Evolutionary conservation across 2,797 vertebrate genomes (phyloP).

Genomic region (Enteromius anoplus): DNA sequence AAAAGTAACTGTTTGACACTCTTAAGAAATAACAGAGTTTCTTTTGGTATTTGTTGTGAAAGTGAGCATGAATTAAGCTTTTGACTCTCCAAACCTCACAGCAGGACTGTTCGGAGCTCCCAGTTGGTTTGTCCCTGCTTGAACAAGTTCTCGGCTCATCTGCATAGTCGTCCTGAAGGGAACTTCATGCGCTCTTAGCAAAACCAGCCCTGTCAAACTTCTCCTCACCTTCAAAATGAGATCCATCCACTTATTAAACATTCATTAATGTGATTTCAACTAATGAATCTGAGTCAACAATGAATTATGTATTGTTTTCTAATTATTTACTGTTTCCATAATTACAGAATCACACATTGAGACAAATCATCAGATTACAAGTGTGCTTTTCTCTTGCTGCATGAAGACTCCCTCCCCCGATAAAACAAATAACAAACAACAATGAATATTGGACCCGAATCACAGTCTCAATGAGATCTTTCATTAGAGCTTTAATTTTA

Average conservation of each 20-base stretch:
- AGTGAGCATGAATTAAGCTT: conserved; percentile 36
- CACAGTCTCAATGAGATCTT: neutral
- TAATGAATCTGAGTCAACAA: conserved; percentile 78
- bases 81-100: conserved; percentile 38
- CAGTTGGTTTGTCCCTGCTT: conserved; percentile 43
- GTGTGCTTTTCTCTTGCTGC: conserved; percentile 52
- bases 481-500: conserved; percentile 10
- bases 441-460: neutral
- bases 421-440: neutral
- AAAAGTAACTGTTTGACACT: neutral
- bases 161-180: conserved; percentile 16
- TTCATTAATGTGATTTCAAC: conserved; percentile 71
- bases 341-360: conserved; percentile 77
- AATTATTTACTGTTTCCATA: conserved; percentile 77
- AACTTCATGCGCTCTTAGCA: conserved; percentile 20
- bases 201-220: conserved; percentile 32
- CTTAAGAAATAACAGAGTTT: neutral
- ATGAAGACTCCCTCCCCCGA: neutral
- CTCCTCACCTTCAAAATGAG: conserved; percentile 47
- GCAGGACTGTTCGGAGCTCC: conserved; percentile 37
- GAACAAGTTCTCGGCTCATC: conserved; percentile 35
- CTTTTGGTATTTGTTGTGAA: conserved; percentile 22
- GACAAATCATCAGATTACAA: conserved; percentile 75
- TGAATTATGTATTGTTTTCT: conserved; percentile 83
- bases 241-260: conserved; percentile 70